A percentile compares a stretch with the other conserved stretches of the same genome.
These are phyloP conservation scores for Alloscopus bannaensis DNA, from an alignment of 2,888 invertebrate species.

Conservation along the genomic window DNA sequence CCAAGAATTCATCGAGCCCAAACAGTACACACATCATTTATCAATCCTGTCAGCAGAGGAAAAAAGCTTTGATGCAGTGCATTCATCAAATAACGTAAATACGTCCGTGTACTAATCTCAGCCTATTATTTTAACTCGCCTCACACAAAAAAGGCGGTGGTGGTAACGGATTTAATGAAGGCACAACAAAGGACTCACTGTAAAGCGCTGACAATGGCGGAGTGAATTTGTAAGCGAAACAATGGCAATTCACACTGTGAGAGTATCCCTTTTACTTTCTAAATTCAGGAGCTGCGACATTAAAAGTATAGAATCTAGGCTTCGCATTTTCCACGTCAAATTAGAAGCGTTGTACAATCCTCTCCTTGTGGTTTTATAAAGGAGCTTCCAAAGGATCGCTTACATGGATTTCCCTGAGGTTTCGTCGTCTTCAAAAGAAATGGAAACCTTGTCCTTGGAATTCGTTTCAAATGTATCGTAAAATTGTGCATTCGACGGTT, in stretches of 20 bases:
- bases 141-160: not conserved
- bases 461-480: not conserved
- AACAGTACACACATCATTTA: conserved; percentile 41
- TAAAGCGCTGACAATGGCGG: not conserved
- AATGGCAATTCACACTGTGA: not conserved
- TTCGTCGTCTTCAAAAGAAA: not conserved
- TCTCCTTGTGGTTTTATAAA: not conserved
- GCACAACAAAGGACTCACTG: not conserved
- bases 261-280: not conserved
- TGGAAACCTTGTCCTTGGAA: not conserved
- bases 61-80: conserved; percentile 3
- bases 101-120: not conserved
- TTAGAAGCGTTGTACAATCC: no score
- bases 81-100: not conserved
- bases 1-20: conserved; percentile 20
- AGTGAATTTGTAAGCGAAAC: not conserved
- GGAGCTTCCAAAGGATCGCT: not conserved
- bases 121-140: not conserved
- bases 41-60: conserved; percentile 47
- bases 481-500: not conserved
- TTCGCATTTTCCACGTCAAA: not conserved
- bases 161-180: not conserved
- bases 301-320: not conserved
- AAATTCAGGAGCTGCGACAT: not conserved
- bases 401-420: no score